Percentiles rank a stretch among this genome's conserved stretches.
Conservation (phyloP, 2,797 vertebrate species). For the Sebastes baramenuke region DNA sequence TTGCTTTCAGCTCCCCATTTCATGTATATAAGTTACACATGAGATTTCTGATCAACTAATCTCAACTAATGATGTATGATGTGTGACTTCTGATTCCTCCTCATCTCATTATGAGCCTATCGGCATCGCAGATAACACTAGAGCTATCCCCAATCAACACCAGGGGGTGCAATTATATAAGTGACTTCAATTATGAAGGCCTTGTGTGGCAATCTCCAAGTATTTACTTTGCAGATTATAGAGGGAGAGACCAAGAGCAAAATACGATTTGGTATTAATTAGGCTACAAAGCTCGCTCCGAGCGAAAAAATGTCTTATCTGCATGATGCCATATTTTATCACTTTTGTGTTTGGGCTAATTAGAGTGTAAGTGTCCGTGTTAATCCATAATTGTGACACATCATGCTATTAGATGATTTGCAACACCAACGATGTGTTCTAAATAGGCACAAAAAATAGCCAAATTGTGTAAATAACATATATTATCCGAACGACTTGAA, state of each 20-base stretch:
- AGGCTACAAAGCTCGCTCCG: slow-evolving; percentile 29
- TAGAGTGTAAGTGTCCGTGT: slow-evolving; percentile 1
- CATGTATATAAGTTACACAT: neutral
- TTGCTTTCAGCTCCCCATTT: neutral
- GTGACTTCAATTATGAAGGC: slow-evolving; percentile 44
- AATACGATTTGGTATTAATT: slow-evolving; percentile 57
- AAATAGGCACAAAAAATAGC: neutral
- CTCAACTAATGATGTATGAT: slow-evolving; percentile 12
- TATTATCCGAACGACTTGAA: neutral
- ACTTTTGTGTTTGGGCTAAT: slow-evolving; percentile 37
- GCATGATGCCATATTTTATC: slow-evolving; percentile 31
- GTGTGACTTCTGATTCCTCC: slow-evolving; percentile 29
- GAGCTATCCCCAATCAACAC: slow-evolving; percentile 58
- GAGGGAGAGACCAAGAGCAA: slow-evolving; percentile 36
- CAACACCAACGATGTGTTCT: neutral
- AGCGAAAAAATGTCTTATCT: slow-evolving; percentile 44
- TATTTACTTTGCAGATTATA: slow-evolving; percentile 59
- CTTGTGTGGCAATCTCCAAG: slow-evolving; percentile 44
- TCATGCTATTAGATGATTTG: neutral
- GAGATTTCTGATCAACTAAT: slow-evolving; percentile 19
- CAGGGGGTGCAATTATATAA: slow-evolving; percentile 75
- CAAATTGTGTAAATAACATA: neutral
- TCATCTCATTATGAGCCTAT: slow-evolving; percentile 45
- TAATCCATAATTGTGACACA: slow-evolving; percentile 19
- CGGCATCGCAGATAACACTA: slow-evolving; percentile 32